A percentile compares a stretch with the other conserved stretches of the same genome.
Evolutionary conservation across 2,797 vertebrate species (phyloP).

Genomic region (Epinephelus awoara): DNA sequence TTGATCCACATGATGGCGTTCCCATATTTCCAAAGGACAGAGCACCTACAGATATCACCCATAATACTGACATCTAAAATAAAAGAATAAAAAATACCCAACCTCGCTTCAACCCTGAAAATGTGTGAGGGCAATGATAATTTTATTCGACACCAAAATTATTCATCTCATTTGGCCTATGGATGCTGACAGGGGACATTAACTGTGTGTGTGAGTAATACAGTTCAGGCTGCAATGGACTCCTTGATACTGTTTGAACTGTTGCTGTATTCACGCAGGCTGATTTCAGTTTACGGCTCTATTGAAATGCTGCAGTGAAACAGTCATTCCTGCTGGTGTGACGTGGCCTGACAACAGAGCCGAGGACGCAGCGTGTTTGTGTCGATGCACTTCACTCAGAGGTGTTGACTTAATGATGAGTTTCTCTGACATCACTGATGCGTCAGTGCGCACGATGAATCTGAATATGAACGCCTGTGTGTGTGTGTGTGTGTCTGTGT

Average conservation of each 20-base stretch:
- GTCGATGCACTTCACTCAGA: constrained; percentile 20
- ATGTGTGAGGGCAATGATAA: background rate
- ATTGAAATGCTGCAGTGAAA: background rate
- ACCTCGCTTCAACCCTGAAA: constrained; percentile 6
- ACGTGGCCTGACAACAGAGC: constrained; percentile 29
- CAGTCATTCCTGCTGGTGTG: constrained; percentile 4
- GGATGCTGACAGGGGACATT: background rate
- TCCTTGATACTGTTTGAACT: constrained; percentile 14
- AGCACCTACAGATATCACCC: background rate
- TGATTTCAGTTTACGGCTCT: constrained; percentile 3
- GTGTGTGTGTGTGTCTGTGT: constrained; percentile 30
- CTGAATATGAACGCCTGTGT: constrained; percentile 1
- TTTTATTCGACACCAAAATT: constrained; percentile 5
- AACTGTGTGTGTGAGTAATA: constrained; percentile 6
- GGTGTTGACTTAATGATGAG: constrained; percentile 45
- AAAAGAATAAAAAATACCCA: background rate
- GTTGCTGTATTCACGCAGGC: background rate
- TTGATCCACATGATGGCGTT: constrained; percentile 64
- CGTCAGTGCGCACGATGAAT: constrained; percentile 19
- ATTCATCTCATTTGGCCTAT: background rate
- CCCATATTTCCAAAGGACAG: background rate
- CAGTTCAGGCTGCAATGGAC: background rate
- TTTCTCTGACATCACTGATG: constrained; percentile 36
- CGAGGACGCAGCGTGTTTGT: background rate
- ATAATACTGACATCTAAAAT: background rate